Evolutionary conservation across 2,888 invertebrate genomes (phyloP).

Genomic region (Phengaris alcon): DNA sequence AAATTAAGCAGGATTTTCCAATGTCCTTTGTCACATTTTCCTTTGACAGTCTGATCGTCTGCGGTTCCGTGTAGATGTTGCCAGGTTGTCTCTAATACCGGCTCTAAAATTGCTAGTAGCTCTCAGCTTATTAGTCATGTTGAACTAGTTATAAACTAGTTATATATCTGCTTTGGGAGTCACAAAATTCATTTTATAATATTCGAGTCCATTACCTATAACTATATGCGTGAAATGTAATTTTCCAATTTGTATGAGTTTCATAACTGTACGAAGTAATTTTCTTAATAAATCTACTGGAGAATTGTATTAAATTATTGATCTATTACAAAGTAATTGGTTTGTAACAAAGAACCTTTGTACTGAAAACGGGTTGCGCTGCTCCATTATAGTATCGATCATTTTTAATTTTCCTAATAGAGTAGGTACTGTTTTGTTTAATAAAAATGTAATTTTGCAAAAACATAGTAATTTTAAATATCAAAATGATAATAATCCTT

Average conservation of each 20-base stretch:
- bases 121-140: not conserved
- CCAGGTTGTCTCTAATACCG: too few relatives aligned
- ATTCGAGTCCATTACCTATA: not conserved
- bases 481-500: too few relatives aligned
- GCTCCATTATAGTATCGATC: not conserved
- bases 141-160: not conserved
- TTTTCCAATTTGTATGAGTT: slow-evolving; percentile 14
- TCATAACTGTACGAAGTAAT: not conserved
- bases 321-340: slow-evolving; percentile 17
- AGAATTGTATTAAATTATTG: slow-evolving; percentile 15
- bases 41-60: too few relatives aligned
- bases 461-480: too few relatives aligned
- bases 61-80: too few relatives aligned
- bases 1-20: too few relatives aligned
- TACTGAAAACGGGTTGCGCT: not conserved
- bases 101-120: too few relatives aligned
- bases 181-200: not conserved
- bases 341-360: slow-evolving; percentile 20
- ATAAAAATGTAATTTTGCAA: not conserved
- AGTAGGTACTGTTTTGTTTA: not conserved
- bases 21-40: too few relatives aligned
- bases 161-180: not conserved
- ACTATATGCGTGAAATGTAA: not conserved
- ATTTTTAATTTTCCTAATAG: not conserved
- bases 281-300: slow-evolving; percentile 7